Conservation (phyloP, 2,888 invertebrate genomes). For the Agriotes lineatus region DNA sequence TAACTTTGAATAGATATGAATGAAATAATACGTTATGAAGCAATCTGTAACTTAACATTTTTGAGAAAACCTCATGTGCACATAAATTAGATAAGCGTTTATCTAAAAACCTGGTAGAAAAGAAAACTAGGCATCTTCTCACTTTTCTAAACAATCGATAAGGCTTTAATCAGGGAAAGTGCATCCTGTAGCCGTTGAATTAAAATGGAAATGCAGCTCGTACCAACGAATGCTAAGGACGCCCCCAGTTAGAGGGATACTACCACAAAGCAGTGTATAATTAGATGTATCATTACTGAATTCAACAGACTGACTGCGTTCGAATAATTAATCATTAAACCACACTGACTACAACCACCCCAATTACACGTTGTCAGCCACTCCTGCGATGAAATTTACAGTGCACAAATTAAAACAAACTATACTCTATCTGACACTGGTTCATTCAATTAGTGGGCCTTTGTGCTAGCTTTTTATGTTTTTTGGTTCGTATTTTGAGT, state of each 20-base stretch:
- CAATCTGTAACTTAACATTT: too few species aligned
- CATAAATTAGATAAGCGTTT: too few species aligned
- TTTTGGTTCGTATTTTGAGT: too few species aligned
- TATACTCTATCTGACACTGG: neutral
- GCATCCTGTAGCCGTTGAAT: neutral
- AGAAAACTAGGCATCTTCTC: too few species aligned
- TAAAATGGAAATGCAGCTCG: too few species aligned
- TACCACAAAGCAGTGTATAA: neutral
- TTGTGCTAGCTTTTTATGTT: too few species aligned
- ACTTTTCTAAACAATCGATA: neutral
- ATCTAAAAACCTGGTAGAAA: too few species aligned
- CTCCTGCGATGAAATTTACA: slow-evolving; percentile 21
- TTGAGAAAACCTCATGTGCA: too few species aligned
- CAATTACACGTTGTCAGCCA: slow-evolving; percentile 26
- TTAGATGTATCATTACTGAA: slow-evolving; percentile 14
- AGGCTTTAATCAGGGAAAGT: too few species aligned
- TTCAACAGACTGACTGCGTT: slow-evolving; percentile 12
- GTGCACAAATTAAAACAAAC: neutral
- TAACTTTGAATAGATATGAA: too few species aligned
- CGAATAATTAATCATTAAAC: slow-evolving; percentile 28
- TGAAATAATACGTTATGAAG: too few species aligned
- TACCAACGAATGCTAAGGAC: neutral
- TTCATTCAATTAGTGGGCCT: neutral
- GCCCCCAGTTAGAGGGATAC: neutral
- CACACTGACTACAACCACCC: slow-evolving; percentile 18